phyloP scores from a whole-genome alignment of 2,797 vertebrate genomes.

The Graptemys geographica region DNA sequence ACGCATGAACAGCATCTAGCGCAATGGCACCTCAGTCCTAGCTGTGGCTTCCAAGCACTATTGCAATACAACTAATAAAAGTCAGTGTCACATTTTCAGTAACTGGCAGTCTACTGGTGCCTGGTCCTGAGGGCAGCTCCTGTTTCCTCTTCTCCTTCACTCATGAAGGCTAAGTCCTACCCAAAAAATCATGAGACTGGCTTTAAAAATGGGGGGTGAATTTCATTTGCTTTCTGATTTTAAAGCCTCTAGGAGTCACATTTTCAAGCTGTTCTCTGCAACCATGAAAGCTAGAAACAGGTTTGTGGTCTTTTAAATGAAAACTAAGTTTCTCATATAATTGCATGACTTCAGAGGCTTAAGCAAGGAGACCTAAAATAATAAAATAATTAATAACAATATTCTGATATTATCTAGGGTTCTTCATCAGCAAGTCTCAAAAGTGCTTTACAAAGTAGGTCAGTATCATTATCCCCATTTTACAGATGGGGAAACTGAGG shows the following conservation, averaged over 20 bases:
- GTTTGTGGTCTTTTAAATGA: background rate
- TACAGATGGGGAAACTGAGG: background rate
- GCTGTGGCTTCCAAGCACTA: background rate
- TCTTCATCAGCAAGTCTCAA: background rate
- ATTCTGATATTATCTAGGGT: background rate
- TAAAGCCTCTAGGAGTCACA: background rate
- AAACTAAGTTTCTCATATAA: background rate
- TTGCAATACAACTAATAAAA: conserved; percentile 1
- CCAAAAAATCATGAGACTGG: background rate
- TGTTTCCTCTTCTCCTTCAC: background rate
- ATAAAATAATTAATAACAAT: background rate
- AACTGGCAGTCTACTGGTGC: background rate
- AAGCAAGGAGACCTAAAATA: background rate
- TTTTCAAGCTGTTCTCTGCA: background rate
- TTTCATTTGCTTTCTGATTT: background rate
- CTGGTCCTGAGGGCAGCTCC: background rate
- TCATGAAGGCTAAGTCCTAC: background rate
- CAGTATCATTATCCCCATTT: background rate
- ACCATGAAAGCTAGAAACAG: background rate
- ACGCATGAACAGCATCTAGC: background rate
- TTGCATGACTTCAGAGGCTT: background rate
- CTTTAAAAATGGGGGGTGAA: background rate
- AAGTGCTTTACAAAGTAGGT: background rate
- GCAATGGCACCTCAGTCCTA: background rate
- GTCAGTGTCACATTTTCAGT: background rate